Percentiles rank a stretch among this genome's conserved stretches.
phyloP scores from a whole-genome alignment of 2,797 vertebrate species.

The Sebastiscus tertius region DNA sequence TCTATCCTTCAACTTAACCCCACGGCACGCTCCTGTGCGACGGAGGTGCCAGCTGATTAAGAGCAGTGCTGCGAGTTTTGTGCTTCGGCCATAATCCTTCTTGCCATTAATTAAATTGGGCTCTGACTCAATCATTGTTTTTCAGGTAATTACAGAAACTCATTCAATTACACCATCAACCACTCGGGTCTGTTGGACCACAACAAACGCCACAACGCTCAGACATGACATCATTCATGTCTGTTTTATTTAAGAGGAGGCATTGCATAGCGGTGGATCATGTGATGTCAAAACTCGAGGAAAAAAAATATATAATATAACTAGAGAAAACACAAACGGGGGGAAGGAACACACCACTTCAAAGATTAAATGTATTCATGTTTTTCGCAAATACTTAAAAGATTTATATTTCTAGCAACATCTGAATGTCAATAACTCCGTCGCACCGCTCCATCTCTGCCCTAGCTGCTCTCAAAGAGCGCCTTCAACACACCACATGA shows the following conservation, averaged over 20 bases:
- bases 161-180: constrained; percentile 73
- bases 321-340: neutral
- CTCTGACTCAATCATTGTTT: constrained; percentile 68
- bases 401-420: neutral
- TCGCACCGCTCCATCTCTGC: neutral
- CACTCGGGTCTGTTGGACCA: constrained; percentile 53
- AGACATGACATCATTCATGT: constrained; percentile 32
- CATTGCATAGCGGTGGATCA: constrained; percentile 1
- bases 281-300: neutral
- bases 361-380: neutral
- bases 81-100: constrained; percentile 32
- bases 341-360: neutral
- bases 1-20: constrained; percentile 40
- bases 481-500: constrained; percentile 64
- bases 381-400: constrained; percentile 25
- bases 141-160: constrained; percentile 57
- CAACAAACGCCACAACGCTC: constrained; percentile 40
- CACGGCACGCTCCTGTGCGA: constrained; percentile 23
- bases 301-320: neutral
- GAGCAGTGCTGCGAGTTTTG: constrained; percentile 22
- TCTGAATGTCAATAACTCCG: constrained; percentile 14
- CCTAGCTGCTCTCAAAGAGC: constrained; percentile 32
- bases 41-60: constrained; percentile 41
- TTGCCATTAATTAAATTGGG: constrained; percentile 67
- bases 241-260: neutral